These are phyloP conservation scores for Puntigrus tetrazona DNA, from an alignment of 2,113 vertebrate genomes.

Conservation along the genomic window DNA sequence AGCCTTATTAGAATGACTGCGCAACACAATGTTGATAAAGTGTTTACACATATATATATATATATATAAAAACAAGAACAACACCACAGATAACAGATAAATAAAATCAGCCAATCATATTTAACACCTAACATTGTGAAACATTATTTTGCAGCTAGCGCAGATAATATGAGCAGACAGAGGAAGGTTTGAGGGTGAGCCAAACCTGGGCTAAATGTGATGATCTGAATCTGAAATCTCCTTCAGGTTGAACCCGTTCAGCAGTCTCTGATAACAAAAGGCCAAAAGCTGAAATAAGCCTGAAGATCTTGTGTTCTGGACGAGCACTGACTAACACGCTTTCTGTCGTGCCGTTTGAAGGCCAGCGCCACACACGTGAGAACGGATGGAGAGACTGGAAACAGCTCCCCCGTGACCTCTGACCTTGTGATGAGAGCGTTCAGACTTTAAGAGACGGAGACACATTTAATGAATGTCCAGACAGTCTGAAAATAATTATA, in stretches of 20 bases:
- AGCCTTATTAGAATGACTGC: too few species aligned
- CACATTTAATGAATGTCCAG: too few species aligned
- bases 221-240: not conserved
- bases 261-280: not conserved
- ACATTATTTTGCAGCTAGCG: too few species aligned
- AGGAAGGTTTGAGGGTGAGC: not conserved
- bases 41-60: too few species aligned
- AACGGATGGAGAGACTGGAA: not conserved
- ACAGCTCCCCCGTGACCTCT: slow-evolving; percentile 43
- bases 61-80: too few species aligned
- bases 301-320: not conserved
- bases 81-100: too few species aligned
- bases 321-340: not conserved
- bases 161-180: not conserved
- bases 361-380: not conserved
- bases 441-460: slow-evolving; percentile 71
- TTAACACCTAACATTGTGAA: too few species aligned
- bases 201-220: not conserved
- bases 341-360: not conserved
- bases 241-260: not conserved
- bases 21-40: too few species aligned
- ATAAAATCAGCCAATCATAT: too few species aligned
- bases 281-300: slow-evolving; percentile 3
- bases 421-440: slow-evolving; percentile 71
- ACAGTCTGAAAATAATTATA: too few species aligned